Evolutionary conservation across 2,797 vertebrate genomes (phyloP).

Genomic region (Hemibagrus guttatus): DNA sequence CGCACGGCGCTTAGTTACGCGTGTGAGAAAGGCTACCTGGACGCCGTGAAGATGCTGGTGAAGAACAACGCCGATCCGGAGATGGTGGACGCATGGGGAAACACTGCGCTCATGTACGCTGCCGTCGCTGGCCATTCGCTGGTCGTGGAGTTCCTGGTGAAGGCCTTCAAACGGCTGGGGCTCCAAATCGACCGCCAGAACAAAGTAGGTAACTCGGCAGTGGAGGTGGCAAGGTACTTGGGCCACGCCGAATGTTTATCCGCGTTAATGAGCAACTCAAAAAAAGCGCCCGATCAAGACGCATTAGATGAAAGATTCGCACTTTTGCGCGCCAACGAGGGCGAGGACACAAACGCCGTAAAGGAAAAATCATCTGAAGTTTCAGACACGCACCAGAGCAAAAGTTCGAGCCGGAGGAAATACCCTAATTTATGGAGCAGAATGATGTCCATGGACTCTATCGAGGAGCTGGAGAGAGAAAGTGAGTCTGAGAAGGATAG

Average conservation of each 20-base stretch:
- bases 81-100: constrained; percentile 71
- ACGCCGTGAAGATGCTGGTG: constrained; percentile 72
- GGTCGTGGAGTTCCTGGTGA: constrained; percentile 72
- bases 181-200: constrained; percentile 74
- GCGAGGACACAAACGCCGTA: background rate
- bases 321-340: constrained; percentile 19
- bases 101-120: constrained; percentile 73
- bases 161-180: constrained; percentile 77
- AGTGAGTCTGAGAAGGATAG: constrained; percentile 31
- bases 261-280: constrained; percentile 61
- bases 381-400: constrained; percentile 30
- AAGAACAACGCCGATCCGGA: constrained; percentile 72
- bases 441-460: constrained; percentile 70
- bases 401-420: constrained; percentile 26
- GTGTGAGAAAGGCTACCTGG: constrained; percentile 71
- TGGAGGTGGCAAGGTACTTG: constrained; percentile 70
- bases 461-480: constrained; percentile 69
- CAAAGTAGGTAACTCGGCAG: constrained; percentile 73
- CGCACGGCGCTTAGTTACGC: constrained; percentile 74
- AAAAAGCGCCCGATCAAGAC: constrained; percentile 41
- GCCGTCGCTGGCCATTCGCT: constrained; percentile 63
- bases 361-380: constrained; percentile 40
- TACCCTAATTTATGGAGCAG: constrained; percentile 47
- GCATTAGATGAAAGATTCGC: constrained; percentile 22
- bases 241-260: constrained; percentile 70